Evolutionary conservation across 2,888 invertebrate genomes (phyloP), one percentile per base, ranked within the genome.

Genomic region (Melanotus villosus): DNA sequence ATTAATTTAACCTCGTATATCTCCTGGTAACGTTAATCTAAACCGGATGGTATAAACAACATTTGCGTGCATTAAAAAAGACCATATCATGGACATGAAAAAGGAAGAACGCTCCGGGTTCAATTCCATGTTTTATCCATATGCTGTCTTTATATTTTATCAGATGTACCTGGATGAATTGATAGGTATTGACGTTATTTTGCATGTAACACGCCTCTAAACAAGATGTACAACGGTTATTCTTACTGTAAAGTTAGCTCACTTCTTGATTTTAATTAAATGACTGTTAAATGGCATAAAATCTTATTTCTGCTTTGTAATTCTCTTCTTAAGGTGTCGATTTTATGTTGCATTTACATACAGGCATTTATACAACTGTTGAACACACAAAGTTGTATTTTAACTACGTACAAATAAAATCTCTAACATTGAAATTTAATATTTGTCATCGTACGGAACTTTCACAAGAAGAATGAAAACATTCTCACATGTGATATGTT

Each of bases 21-120:
- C 45, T 45, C 45, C 14, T n/a, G 18, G 57, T 65, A 56, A 36
- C 65, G 57, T 57, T 65, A 65, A 65, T 57, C 19, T 57, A 64
- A 30, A 26, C 50, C 50, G 50, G 50, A 50, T 50, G 50, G 19
- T 50, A 30, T 30, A 30, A 50, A 50, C 50, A 43, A 43, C 43
- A 2, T 18, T 10, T 43, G 3, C 9, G 12, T 26, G 7, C 16
- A n/a, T n/a, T 12, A 34, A 12, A 34, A 14, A 14, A 3, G n/a
- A 18, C 16, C 12, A 14, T 12, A 9, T 30, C 23, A 50, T 4
- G 14, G 26, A 47, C 12, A 50, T 50, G n/a, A 50, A 30, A 50
- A 50, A 30, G 12, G 3, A 50, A 45, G 2, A 38, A 12, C 38
- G n/a, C 1, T 34, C n/a, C 38, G 5, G n/a, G 12, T 41, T 41